These are phyloP conservation scores for Himalopsyche japonica DNA, from an alignment of 2,888 invertebrate species.

Conservation along the genomic window DNA sequence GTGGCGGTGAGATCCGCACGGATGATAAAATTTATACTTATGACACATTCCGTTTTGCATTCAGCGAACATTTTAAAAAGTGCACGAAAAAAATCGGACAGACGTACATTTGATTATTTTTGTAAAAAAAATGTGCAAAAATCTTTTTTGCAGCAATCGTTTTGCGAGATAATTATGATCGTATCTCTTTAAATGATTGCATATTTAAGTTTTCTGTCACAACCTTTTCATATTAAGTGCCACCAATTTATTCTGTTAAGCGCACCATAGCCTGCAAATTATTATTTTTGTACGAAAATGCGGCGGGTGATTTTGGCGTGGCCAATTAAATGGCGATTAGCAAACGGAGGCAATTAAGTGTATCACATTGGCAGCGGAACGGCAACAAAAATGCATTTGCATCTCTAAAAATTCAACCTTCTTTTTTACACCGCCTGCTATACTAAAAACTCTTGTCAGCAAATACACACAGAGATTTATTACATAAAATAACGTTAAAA, in stretches of 20 bases:
- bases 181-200: conserved; percentile 19
- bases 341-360: conserved; percentile 13
- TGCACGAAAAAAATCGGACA: not conserved
- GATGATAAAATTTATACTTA: not conserved
- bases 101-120: not conserved
- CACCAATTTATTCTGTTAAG: not conserved
- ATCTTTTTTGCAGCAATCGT: not conserved
- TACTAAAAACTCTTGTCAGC: not conserved
- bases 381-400: conserved; percentile 15
- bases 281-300: not conserved
- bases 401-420: not conserved
- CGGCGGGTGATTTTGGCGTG: conserved; percentile 3
- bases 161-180: conserved; percentile 19
- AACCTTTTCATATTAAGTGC: not conserved
- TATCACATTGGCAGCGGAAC: not conserved
- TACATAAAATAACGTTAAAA: too few species aligned
- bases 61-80: not conserved
- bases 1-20: not conserved
- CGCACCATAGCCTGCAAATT: conserved; percentile 13
- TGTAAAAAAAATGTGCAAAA: not conserved
- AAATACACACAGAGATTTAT: not conserved
- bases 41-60: not conserved
- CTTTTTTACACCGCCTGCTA: not conserved
- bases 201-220: conserved; percentile 14
- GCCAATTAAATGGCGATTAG: conserved; percentile 35